Conservation (phyloP, 2,113 vertebrate genomes). For the Girardinichthys multiradiatus region DNA sequence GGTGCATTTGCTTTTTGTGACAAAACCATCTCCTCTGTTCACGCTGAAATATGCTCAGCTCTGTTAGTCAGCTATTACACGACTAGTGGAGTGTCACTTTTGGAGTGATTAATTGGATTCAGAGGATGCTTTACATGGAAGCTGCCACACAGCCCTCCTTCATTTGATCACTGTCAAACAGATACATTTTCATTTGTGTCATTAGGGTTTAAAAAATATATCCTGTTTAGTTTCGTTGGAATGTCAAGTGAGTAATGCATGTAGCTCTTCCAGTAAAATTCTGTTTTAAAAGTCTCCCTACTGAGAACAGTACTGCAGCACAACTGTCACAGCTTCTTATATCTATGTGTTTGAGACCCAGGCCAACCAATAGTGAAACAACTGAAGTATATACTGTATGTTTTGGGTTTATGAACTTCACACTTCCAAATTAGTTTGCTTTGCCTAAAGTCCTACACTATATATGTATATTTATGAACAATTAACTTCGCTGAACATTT, state of each 20-base stretch:
- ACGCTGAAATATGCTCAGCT: slow-evolving; percentile 50
- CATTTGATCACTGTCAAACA: slow-evolving; percentile 39
- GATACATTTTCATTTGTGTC: slow-evolving; percentile 33
- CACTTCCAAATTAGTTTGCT: neutral
- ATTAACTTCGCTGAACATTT: no score
- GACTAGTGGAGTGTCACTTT: slow-evolving; percentile 49
- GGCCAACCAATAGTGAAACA: slow-evolving; percentile 23
- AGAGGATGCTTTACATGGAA: slow-evolving; percentile 35
- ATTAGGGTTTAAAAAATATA: slow-evolving; percentile 28
- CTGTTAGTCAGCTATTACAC: slow-evolving; percentile 59
- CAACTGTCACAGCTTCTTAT: slow-evolving; percentile 22
- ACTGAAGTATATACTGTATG: neutral
- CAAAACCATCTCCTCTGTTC: slow-evolving; percentile 56
- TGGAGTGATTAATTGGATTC: slow-evolving; percentile 57
- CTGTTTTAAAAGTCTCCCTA: no score
- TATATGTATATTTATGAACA: no score
- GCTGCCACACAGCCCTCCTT: slow-evolving; percentile 36
- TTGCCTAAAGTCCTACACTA: no score
- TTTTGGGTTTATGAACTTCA: neutral
- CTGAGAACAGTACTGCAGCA: slow-evolving; percentile 2
- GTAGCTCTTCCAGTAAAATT: neutral
- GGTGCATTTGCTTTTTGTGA: slow-evolving; percentile 37
- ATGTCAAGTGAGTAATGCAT: neutral
- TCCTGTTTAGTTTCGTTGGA: slow-evolving; percentile 2
- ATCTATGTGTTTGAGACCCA: slow-evolving; percentile 15